Conservation (phyloP, 2,888 invertebrate genomes). For the Drosophila putrida region DNA sequence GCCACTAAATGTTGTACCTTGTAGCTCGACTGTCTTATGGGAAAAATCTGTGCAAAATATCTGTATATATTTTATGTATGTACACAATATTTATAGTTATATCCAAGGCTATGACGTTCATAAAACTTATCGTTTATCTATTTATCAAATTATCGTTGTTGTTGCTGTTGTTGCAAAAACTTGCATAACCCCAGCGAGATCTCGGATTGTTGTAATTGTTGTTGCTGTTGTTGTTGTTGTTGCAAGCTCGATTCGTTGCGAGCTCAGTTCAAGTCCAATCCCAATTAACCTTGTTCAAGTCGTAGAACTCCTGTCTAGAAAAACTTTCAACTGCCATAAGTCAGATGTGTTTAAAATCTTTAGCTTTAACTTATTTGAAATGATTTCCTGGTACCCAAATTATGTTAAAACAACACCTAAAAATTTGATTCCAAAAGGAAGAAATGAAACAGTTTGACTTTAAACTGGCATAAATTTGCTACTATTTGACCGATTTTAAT, state of each 20-base stretch:
- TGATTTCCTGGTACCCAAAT: too few species aligned
- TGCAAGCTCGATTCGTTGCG: conserved; percentile 31
- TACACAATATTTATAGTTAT: conserved; percentile 11
- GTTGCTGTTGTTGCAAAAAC: conserved; percentile 14
- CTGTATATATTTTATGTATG: not conserved
- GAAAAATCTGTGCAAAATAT: conserved; percentile 26
- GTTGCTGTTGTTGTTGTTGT: conserved; percentile 16
- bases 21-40: conserved; percentile 20
- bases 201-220: conserved; percentile 23
- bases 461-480: too few species aligned
- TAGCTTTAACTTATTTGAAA: too few species aligned
- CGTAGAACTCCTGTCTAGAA: conserved; percentile 21
- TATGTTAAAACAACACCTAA: too few species aligned
- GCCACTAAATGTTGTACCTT: conserved; percentile 35
- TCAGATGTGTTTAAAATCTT: too few species aligned
- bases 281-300: conserved; percentile 38
- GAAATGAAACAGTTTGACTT: too few species aligned
- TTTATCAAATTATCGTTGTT: conserved; percentile 60
- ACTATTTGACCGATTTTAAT: too few species aligned
- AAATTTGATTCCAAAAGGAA: too few species aligned
- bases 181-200: conserved; percentile 37
- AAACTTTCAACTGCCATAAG: too few species aligned
- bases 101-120: conserved; percentile 49
- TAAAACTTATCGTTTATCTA: conserved; percentile 67
- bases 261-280: conserved; percentile 21